A percentile compares a stretch with the other conserved stretches of the same genome.
These are phyloP conservation scores for Tenthredo scrophulariae DNA, from an alignment of 2,888 invertebrate genomes.

Conservation along the genomic window DNA sequence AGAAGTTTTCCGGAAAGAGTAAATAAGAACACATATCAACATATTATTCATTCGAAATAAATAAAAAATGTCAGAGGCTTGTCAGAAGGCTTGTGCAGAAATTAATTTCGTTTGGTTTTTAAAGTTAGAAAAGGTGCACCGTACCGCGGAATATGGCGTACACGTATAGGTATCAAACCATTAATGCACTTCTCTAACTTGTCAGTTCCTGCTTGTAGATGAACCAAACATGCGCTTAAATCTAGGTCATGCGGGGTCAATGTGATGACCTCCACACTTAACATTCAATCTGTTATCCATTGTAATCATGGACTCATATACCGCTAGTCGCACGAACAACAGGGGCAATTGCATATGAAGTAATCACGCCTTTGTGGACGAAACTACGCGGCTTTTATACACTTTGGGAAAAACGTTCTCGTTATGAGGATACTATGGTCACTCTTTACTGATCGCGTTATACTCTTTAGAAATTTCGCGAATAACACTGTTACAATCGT, in stretches of 20 bases:
- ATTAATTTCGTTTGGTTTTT: not conserved
- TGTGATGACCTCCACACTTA: slow-evolving; percentile 12
- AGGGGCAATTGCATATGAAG: not conserved
- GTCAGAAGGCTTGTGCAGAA: not conserved
- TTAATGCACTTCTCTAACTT: not conserved
- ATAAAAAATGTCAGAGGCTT: too few relatives aligned
- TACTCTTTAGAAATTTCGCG: too few relatives aligned
- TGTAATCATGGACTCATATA: not conserved
- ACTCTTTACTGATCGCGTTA: too few relatives aligned
- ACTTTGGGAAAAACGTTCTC: not conserved
- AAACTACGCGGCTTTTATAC: not conserved
- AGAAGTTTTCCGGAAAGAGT: too few relatives aligned
- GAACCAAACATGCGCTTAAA: not conserved
- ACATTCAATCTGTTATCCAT: slow-evolving; percentile 28
- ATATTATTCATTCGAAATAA: too few relatives aligned
- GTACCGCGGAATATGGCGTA: not conserved
- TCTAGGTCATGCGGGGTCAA: not conserved
- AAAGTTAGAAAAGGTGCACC: not conserved
- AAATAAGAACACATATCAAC: too few relatives aligned
- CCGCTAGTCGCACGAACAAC: not conserved
- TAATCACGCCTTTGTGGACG: not conserved
- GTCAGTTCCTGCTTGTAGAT: not conserved
- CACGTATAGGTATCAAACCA: too few relatives aligned
- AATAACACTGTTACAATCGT: too few relatives aligned
- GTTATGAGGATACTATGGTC: too few relatives aligned